Conservation (phyloP, 1,140 invertebrate genomes). For the Ceratina australensis region DNA sequence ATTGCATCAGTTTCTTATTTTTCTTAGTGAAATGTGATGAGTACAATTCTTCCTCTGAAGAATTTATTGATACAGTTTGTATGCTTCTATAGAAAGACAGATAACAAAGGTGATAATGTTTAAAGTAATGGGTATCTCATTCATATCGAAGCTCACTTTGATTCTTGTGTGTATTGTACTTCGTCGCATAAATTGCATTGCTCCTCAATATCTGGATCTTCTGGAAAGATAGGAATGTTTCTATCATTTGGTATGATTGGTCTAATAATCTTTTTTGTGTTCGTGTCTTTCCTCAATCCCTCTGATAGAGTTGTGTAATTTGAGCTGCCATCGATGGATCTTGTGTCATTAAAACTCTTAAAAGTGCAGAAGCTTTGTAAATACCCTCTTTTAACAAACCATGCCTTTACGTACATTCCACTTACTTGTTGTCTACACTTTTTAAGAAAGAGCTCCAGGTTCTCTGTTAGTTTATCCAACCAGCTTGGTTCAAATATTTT, state of each 20-base stretch:
- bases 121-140: not conserved
- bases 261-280: constrained; percentile 23
- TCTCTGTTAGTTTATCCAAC: constrained; percentile 51
- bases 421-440: constrained; percentile 52
- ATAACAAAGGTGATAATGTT: not conserved
- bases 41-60: constrained; percentile 19
- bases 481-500: constrained; percentile 80
- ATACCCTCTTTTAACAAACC: constrained; percentile 17
- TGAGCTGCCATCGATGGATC: constrained; percentile 12
- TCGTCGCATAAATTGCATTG: constrained; percentile 38
- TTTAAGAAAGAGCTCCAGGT: constrained; percentile 52
- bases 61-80: constrained; percentile 63
- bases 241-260: constrained; percentile 62
- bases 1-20: constrained; percentile 46
- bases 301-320: constrained; percentile 9
- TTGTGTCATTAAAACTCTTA: constrained; percentile 10
- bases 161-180: constrained; percentile 31
- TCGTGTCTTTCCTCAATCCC: constrained; percentile 12
- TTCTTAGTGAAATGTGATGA: constrained; percentile 26
- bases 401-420: constrained; percentile 38
- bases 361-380: constrained; percentile 28
- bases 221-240: constrained; percentile 65
- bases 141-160: constrained; percentile 33
- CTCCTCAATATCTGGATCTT: constrained; percentile 35
- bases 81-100: constrained; percentile 58